phyloP scores from a whole-genome alignment of 2,113 vertebrate genomes.

The Aix galericulata region DNA sequence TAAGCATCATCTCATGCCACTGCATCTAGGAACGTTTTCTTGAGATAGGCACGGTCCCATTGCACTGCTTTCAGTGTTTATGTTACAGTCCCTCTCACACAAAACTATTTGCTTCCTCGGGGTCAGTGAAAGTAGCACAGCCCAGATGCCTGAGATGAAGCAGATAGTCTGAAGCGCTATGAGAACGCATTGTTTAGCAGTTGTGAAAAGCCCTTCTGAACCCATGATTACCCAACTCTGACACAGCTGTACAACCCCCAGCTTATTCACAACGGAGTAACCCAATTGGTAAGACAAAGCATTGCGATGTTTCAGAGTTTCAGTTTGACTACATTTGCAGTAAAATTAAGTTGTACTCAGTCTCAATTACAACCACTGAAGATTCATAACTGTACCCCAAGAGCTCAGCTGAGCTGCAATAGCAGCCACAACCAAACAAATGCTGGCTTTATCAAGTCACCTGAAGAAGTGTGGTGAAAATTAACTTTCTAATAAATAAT shows the following conservation, averaged over 20 bases:
- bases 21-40: neutral
- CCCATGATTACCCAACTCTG: neutral
- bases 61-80: neutral
- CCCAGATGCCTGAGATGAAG: neutral
- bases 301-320: neutral
- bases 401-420: neutral
- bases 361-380: neutral
- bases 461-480: neutral
- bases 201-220: neutral
- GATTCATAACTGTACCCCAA: neutral
- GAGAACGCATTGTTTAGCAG: neutral
- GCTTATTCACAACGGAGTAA: neutral
- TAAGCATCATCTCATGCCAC: neutral
- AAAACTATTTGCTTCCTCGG: neutral
- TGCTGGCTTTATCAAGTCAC: neutral
- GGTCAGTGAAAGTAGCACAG: neutral
- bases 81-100: neutral
- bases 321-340: neutral
- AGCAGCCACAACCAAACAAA: neutral
- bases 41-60: neutral
- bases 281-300: neutral
- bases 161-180: neutral
- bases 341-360: neutral
- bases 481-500: rapidly evolving
- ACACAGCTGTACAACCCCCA: neutral